Evolutionary conservation across 2,888 invertebrate species (phyloP).

Genomic region (Tupiocoris notatus): DNA sequence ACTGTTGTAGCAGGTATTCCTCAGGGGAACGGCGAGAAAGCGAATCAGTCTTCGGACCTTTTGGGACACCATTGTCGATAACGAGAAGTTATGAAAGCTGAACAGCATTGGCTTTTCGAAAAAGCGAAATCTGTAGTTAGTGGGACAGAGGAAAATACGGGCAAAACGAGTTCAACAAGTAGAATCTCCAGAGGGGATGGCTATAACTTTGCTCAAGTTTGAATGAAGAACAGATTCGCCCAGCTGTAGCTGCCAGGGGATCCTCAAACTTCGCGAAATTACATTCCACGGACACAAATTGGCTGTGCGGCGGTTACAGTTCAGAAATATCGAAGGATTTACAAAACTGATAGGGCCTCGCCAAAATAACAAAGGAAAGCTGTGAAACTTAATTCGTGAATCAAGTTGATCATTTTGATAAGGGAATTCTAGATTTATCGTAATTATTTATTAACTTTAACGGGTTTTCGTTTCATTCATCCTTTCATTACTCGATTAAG

Average conservation of each 20-base stretch:
- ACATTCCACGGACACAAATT: neutral
- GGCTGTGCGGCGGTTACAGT: neutral
- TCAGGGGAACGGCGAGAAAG: neutral
- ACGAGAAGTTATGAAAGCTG: neutral
- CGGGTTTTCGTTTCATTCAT: too few relatives aligned
- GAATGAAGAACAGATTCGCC: neutral
- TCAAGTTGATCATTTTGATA: too few relatives aligned
- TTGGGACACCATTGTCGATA: neutral
- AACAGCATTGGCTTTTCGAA: neutral
- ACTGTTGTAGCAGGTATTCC: too few relatives aligned
- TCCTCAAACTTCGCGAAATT: neutral
- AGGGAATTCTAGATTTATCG: too few relatives aligned
- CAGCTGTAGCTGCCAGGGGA: neutral
- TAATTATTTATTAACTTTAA: too few relatives aligned
- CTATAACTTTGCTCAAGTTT: neutral
- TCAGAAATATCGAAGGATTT: neutral
- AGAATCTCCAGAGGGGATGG: neutral
- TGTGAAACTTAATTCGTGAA: too few relatives aligned
- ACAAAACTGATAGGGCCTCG: too few relatives aligned
- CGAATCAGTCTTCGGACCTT: neutral
- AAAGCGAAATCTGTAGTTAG: too few relatives aligned
- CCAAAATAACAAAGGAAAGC: too few relatives aligned
- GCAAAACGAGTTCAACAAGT: neutral
- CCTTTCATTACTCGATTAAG: too few relatives aligned
- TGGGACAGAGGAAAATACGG: neutral